These are phyloP conservation scores for Heliothis peltigera DNA, from an alignment of 2,888 invertebrate genomes.

Conservation along the genomic window DNA sequence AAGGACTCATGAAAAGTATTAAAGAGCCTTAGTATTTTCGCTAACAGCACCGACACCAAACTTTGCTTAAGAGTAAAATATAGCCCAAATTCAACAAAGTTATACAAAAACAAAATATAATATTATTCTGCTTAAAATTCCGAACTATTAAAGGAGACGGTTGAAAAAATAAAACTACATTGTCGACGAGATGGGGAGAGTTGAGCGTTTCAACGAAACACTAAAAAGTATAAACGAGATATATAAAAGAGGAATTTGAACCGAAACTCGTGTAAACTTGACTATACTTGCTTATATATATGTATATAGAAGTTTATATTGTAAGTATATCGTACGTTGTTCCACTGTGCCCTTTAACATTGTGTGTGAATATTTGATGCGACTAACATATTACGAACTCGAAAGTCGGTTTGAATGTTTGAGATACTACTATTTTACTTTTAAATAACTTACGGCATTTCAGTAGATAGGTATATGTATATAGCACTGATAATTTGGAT, in stretches of 20 bases:
- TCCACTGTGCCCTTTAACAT: not conserved
- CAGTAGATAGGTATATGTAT: too few species aligned
- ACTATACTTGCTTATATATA: not conserved
- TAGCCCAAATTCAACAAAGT: too few species aligned
- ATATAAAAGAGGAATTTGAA: constrained; percentile 17
- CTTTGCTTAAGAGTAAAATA: too few species aligned
- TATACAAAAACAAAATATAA: too few species aligned
- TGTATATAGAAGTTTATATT: too few species aligned
- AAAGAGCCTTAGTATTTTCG: too few species aligned
- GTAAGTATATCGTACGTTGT: constrained; percentile 5
- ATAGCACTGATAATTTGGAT: too few species aligned
- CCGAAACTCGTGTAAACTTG: constrained; percentile 6
- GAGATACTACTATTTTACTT: not conserved
- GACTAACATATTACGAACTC: not conserved
- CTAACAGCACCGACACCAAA: too few species aligned
- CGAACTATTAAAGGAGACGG: too few species aligned
- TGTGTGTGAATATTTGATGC: not conserved
- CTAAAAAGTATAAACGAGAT: constrained; percentile 29
- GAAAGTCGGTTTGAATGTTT: not conserved
- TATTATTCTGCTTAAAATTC: too few species aligned
- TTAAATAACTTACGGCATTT: too few species aligned
- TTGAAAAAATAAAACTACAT: constrained; percentile 27
- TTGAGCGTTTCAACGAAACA: constrained; percentile 16
- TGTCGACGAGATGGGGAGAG: constrained; percentile 13
- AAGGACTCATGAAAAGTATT: too few species aligned